A percentile compares a stretch with the other conserved stretches of the same genome.
Conservation (phyloP, 2,113 vertebrate species). For the Dipodomys merriami region DNA sequence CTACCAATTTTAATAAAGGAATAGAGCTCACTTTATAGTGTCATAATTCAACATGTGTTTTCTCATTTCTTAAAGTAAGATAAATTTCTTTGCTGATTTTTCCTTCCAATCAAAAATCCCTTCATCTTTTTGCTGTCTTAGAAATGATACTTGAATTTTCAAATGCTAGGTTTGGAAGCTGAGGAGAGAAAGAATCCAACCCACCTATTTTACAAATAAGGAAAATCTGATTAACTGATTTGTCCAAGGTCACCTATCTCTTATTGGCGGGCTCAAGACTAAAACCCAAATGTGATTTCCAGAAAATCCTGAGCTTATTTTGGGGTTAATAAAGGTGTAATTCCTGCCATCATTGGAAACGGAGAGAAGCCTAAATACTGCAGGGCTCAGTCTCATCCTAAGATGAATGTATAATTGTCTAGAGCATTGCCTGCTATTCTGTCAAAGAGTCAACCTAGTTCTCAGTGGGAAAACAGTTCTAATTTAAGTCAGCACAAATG, state of each 20-base stretch:
- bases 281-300: conserved; percentile 15
- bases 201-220: conserved; percentile 12
- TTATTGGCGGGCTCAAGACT: neutral
- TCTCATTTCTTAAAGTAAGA: neutral
- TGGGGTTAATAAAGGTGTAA: neutral
- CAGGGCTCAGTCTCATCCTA: conserved; percentile 31
- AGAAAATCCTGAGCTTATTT: conserved; percentile 16
- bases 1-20: neutral
- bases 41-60: neutral
- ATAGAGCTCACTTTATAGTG: neutral
- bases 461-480: conserved; percentile 63
- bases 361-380: conserved; percentile 38
- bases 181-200: neutral
- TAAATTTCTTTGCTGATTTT: neutral
- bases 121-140: neutral
- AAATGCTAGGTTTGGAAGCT: neutral
- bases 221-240: conserved; percentile 26
- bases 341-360: conserved; percentile 60
- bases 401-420: conserved; percentile 54
- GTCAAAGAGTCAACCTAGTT: conserved; percentile 46
- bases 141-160: neutral
- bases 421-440: conserved; percentile 64
- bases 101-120: neutral
- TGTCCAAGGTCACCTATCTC: conserved; percentile 9
- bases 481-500: conserved; percentile 70